Evolutionary conservation across 1,140 invertebrate species (phyloP), one percentile per base, ranked within the genome.

Genomic region (Papilio xuthus): DNA sequence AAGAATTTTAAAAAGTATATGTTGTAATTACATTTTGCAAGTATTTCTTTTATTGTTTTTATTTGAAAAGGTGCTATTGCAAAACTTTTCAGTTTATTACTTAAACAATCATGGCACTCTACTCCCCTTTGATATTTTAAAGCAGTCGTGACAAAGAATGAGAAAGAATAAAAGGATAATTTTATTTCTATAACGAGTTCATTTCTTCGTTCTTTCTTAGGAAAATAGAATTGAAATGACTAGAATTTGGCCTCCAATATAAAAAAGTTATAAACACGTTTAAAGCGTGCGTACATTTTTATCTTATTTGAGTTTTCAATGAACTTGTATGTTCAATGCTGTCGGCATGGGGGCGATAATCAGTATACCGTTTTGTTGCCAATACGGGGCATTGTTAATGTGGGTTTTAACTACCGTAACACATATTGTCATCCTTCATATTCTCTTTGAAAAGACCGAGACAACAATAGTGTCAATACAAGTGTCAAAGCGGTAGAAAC

Each of bases 331-430:
- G 70, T 32, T 41, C 70, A 67, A 56, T 32, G 75, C 53, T n/a
- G 60, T 44, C 73, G 50, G 37, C 67, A 73, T 50, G 79, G 28
- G 77, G 42, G 78, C 78, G 84, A 80, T 87, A 87, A 86, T 85
- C 84, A 78, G 75, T 47, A 71, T 86, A 86, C 86, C 83, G 86
- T 86, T 87, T 79, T 81, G 80, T 82, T 77, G 72, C 77, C 26
- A 44, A 13, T 42, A 80, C 23, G 67, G 79, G 77, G 32, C 32
- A 7, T 37, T 37, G 32, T 37, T 37, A 37, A 78, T 78, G 80
- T 80, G 77, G 73, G 71, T 23, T 79, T 78, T 78, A 77, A 79
- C 78, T 79, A 18, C 18, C 32, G 10, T 73, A 47, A 50, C 32
- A 37, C 32, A 37, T 37, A 37, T 6, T 50, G 44, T 50, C 18